Evolutionary conservation across 2,888 invertebrate genomes (phyloP).

Genomic region (Torymus auratus): DNA sequence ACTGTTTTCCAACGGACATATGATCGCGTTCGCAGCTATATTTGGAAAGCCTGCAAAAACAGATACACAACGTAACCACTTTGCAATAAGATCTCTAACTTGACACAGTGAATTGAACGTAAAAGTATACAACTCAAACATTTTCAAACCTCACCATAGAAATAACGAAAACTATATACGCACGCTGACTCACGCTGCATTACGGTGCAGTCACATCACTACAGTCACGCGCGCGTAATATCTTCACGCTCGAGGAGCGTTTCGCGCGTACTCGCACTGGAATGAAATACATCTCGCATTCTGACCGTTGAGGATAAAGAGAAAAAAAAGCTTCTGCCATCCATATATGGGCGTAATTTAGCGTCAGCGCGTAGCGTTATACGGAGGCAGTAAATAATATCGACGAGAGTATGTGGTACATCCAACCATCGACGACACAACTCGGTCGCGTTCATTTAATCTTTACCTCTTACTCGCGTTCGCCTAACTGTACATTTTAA

Average conservation of each 20-base stretch:
- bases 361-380: background rate
- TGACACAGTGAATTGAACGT: too few relatives aligned
- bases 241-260: background rate
- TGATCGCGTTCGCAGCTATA: too few relatives aligned
- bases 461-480: background rate
- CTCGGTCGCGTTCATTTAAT: conserved; percentile 9
- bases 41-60: too few relatives aligned
- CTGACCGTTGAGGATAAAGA: background rate
- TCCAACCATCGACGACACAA: background rate
- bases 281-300: conserved; percentile 4
- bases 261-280: background rate
- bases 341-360: background rate
- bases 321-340: background rate
- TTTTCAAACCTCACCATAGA: background rate
- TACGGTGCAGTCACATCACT: background rate
- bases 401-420: background rate
- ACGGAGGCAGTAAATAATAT: conserved; percentile 31
- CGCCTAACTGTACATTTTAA: conserved; percentile 26
- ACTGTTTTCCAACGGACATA: too few relatives aligned
- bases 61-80: too few relatives aligned
- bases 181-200: conserved; percentile 15
- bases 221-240: background rate
- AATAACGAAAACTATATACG: background rate
- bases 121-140: too few relatives aligned
- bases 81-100: too few relatives aligned